Evolutionary conservation across 2,888 invertebrate genomes (phyloP).

Genomic region (Sycophila texana): DNA sequence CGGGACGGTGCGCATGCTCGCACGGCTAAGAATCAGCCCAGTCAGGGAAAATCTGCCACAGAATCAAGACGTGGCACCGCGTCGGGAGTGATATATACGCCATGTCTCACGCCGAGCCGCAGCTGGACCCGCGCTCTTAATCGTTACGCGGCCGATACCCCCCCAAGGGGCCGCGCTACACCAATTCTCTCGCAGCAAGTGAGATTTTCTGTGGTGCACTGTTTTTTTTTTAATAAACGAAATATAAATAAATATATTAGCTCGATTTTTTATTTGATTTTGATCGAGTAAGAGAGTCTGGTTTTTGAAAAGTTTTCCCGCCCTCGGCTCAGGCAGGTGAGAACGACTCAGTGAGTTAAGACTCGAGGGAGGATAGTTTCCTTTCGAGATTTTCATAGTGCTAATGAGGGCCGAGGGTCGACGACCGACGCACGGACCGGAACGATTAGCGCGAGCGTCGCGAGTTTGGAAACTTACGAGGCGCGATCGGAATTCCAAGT

Average conservation of each 20-base stretch:
- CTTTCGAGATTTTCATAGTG: neutral
- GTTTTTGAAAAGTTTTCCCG: too few relatives aligned
- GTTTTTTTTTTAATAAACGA: too few relatives aligned
- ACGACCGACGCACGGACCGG: neutral
- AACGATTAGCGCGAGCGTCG: too few relatives aligned
- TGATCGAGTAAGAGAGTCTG: too few relatives aligned
- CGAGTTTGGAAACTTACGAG: too few relatives aligned
- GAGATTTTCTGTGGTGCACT: too few relatives aligned
- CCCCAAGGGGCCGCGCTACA: too few relatives aligned
- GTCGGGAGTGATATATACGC: conserved; percentile 61
- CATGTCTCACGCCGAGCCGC: conserved; percentile 15
- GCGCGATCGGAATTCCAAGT: too few relatives aligned
- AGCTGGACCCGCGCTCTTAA: conserved; percentile 17
- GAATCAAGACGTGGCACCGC: conserved; percentile 71
- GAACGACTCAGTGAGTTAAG: neutral
- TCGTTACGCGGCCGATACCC: neutral
- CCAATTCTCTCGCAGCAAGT: too few relatives aligned
- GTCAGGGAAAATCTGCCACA: conserved; percentile 73
- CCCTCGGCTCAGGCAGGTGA: neutral
- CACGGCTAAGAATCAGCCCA: conserved; percentile 71
- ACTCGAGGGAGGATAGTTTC: neutral
- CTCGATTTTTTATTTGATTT: neutral
- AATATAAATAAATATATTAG: too few relatives aligned
- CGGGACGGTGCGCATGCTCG: conserved; percentile 72
- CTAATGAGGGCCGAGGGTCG: neutral